These are phyloP conservation scores for Polyploca ridens DNA, from an alignment of 2,888 invertebrate genomes.

Conservation along the genomic window DNA sequence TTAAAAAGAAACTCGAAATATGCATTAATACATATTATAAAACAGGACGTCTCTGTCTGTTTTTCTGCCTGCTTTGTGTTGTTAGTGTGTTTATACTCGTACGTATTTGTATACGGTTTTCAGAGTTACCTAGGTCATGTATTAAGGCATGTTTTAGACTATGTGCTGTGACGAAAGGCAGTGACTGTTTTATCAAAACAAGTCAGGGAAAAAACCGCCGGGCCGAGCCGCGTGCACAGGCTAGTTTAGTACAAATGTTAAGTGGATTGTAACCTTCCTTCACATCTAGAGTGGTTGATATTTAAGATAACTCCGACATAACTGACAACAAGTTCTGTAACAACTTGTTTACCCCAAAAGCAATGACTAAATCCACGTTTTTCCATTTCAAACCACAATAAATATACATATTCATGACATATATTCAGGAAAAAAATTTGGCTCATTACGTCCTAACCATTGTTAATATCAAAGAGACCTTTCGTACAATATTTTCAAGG, in stretches of 20 bases:
- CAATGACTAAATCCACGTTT: neutral
- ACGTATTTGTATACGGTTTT: no score
- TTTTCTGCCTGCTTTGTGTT: no score
- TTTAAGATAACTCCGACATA: neutral
- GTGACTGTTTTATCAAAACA: no score
- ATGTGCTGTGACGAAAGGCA: no score
- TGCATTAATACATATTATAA: no score
- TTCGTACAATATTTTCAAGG: conserved; percentile 9
- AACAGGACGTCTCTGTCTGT: no score
- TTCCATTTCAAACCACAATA: neutral
- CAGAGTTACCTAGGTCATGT: no score
- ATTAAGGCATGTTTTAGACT: no score
- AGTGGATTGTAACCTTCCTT: neutral
- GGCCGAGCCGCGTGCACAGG: no score
- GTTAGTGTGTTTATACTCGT: no score
- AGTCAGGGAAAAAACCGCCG: no score
- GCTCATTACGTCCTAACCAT: neutral
- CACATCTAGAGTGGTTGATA: neutral
- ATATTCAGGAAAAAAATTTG: conserved; percentile 9
- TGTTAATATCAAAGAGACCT: conserved; percentile 5
- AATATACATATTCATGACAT: neutral
- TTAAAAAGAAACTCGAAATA: no score
- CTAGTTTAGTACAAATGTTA: neutral
- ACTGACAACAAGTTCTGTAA: neutral
- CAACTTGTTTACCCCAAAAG: neutral